These are phyloP conservation scores for Leucophora obtusa DNA, from an alignment of 2,888 invertebrate species.

Conservation along the genomic window DNA sequence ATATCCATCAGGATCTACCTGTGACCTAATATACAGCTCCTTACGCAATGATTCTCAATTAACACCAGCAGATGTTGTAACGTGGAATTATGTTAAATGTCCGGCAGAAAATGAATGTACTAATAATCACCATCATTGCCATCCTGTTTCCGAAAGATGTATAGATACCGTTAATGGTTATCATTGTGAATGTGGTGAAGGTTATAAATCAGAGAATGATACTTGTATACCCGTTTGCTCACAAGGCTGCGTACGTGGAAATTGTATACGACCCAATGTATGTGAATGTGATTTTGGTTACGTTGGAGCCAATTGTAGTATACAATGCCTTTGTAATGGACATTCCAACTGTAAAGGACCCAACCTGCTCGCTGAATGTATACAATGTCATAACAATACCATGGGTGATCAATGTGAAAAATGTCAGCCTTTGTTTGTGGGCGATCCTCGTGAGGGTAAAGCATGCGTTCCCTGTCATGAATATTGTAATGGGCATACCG, in stretches of 20 bases:
- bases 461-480: constrained; percentile 92
- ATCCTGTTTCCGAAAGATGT: constrained; percentile 91
- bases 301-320: constrained; percentile 95
- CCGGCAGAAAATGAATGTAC: constrained; percentile 96
- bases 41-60: constrained; percentile 75
- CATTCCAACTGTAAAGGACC: constrained; percentile 95
- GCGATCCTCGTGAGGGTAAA: constrained; percentile 91
- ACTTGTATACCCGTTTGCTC: constrained; percentile 89
- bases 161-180: constrained; percentile 85
- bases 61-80: constrained; percentile 81
- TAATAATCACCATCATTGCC: constrained; percentile 94
- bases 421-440: constrained; percentile 94
- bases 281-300: constrained; percentile 96
- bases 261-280: constrained; percentile 88
- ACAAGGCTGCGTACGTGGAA: constrained; percentile 92
- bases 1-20: constrained; percentile 81
- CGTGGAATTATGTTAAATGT: constrained; percentile 94
- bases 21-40: constrained; percentile 80
- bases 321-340: constrained; percentile 96
- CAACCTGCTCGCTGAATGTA: constrained; percentile 88
- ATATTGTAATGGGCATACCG: constrained; percentile 93
- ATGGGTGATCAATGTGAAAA: constrained; percentile 95
- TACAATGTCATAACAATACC: constrained; percentile 93
- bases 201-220: constrained; percentile 83
- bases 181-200: constrained; percentile 89